Evolutionary conservation across 2,797 vertebrate species (phyloP), one percentile per base, ranked within the genome.

Genomic region (Danionella dracula): DNA sequence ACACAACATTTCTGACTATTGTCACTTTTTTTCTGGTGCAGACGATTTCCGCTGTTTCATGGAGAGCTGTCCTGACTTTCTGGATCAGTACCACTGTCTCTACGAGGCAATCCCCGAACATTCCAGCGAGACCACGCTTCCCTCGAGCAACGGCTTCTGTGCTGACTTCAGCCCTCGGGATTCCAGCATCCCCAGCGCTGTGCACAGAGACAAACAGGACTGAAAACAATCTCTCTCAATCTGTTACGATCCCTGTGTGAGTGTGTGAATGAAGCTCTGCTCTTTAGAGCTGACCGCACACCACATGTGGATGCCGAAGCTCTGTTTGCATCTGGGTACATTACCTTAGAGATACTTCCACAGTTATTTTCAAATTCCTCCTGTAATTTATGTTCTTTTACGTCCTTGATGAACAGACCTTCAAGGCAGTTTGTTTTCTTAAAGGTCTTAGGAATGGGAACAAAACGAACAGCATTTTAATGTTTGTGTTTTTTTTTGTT

Each of bases 121-220:
- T 13, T 50, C 75, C 66, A 0, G 83, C 1, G 71, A 79, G 64
- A 67, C 73, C 11, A 15, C 71, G 75, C 2, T 41, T 72, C 9
- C 69, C 45, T 23, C 51, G 17, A 5, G 8, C 2, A 87, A 84
- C 17, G 89, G 86, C 75, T 91, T 92, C 85, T 92, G 91, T 80
- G 84, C 86, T 45, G 92, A 93, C 82, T 92, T 91, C 87, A 93
- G 92, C 46, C 92, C 92, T 3, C 87, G 89, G 34, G 86, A 17
- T 4, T 45, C 57, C 49, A 63, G 71, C 1, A 78, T 74, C 72
- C 71, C 44, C 46, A 83, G 62, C 29, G 38, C 49, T 6, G 57
- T 61, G 1, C 64, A 68, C 71, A 11, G 57, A 67, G 38, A 77
- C 67, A 89, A 65, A 46, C 60, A 58, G 61, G 69, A 72, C 57